A percentile compares a stretch with the other conserved stretches of the same genome.
Conservation (phyloP, 2,888 invertebrate genomes). For the Villa cingulata region DNA sequence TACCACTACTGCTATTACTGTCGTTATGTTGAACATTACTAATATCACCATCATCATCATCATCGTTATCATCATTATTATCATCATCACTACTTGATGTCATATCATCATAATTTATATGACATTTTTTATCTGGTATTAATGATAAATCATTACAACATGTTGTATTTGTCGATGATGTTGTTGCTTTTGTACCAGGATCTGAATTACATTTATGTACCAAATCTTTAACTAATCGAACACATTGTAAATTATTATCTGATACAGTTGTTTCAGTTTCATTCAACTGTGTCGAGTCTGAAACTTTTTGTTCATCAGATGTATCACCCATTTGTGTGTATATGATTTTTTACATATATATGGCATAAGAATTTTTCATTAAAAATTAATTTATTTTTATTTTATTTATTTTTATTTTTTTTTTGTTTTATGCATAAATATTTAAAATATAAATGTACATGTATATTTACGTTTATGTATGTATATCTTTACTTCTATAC, state of each 20-base stretch:
- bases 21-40: no score
- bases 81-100: conserved; percentile 1
- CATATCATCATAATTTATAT: not conserved
- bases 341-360: no score
- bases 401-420: no score
- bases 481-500: no score
- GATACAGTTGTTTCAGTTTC: not conserved
- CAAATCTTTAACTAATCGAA: conserved; percentile 42
- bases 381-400: no score
- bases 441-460: no score
- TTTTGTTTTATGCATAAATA: no score
- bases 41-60: conserved; percentile 1
- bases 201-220: conserved; percentile 56
- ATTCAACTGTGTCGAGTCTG: not conserved
- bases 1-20: not conserved
- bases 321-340: not conserved
- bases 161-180: not conserved
- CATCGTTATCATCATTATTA: not conserved
- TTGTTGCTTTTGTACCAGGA: conserved; percentile 38
- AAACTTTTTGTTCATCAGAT: not conserved
- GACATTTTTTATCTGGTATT: not conserved
- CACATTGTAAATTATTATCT: not conserved
- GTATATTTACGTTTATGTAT: no score
- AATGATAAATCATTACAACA: not conserved
- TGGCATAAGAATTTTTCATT: no score